These are phyloP conservation scores for Amaurobius ferox DNA, from an alignment of 2,888 invertebrate genomes.

Conservation along the genomic window DNA sequence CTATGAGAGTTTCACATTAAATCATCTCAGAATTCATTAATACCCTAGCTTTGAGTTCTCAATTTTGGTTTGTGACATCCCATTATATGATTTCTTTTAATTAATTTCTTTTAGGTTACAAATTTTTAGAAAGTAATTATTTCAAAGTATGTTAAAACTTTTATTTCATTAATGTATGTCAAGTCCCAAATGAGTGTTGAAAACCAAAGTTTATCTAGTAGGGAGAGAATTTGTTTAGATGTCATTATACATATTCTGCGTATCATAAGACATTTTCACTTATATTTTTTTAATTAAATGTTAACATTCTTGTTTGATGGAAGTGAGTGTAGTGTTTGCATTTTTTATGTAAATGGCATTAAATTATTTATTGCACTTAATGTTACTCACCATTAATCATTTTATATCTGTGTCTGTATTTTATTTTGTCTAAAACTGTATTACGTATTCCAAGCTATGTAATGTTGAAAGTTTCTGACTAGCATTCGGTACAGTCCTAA, in stretches of 20 bases:
- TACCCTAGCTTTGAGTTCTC: too few relatives aligned
- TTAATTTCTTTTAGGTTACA: too few relatives aligned
- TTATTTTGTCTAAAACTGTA: conserved; percentile 26
- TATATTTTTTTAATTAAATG: too few relatives aligned
- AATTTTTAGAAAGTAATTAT: too few relatives aligned
- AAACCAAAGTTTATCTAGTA: conserved; percentile 45
- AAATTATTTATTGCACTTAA: conserved; percentile 48
- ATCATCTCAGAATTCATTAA: too few relatives aligned
- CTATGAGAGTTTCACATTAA: too few relatives aligned
- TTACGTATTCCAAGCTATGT: conserved; percentile 25
- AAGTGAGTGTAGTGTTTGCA: conserved; percentile 17
- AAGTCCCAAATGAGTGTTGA: too few relatives aligned
- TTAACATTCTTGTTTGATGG: conserved; percentile 7
- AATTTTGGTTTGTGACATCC: too few relatives aligned
- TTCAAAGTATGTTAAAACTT: too few relatives aligned
- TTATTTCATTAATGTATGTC: too few relatives aligned
- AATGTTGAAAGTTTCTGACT: conserved; percentile 40
- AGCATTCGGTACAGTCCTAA: conserved; percentile 23
- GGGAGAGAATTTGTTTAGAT: conserved; percentile 23
- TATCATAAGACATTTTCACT: too few relatives aligned
- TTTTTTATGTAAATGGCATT: conserved; percentile 23
- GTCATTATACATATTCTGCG: conserved; percentile 17
- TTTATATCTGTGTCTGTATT: conserved; percentile 29
- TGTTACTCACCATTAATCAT: conserved; percentile 34
- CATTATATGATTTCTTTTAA: too few relatives aligned